Evolutionary conservation across 2,888 invertebrate genomes (phyloP), one percentile per base, ranked within the genome.

Genomic region (Epinotia demarniana): DNA sequence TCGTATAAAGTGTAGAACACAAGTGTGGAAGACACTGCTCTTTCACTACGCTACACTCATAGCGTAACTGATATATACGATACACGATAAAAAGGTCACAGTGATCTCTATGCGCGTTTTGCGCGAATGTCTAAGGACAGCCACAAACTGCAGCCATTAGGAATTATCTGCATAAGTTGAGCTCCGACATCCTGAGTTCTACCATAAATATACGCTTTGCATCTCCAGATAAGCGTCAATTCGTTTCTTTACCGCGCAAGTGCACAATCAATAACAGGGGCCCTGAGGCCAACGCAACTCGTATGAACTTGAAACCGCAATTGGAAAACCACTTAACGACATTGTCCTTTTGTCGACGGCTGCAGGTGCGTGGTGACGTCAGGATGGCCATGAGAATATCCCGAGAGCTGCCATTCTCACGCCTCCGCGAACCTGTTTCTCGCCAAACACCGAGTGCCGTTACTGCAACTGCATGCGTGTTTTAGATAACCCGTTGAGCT

Each of bases 341-440:
- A 86, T 89, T 88, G 89, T 90, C 90, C 86, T 90, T 90, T 91
- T 90, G 87, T 84, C 82, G 84, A 83, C 75, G 79, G 80, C 81
- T 87, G 90, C 92, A 93, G 93, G 93, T 93, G 92, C 86, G 82
- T 80, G 83, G 81, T 91, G 92, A 92, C 91, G 91, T 91, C 90
- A 91, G 80, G 78, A 66, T 73, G 86, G 79, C 92, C 91, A 89
- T 93, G 93, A 91, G 92, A 92, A 90, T 88, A 87, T 86, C 85
- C 89, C 87, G 82, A 85, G 85, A 86, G 85, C 87, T 83, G 89
- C 90, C 89, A 90, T 90, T 93, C 93, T 92, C 93, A 93, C 93
- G 93, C 92, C 93, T 91, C 86, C 92, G 83, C 89, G 83, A 91
- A 92, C 93, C 90, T 87, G 92, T 92, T 88, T 84, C 84, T 86